A percentile compares a stretch with the other conserved stretches of the same genome.
These are phyloP conservation scores for Dromaius novaehollandiae DNA, from an alignment of 2,113 vertebrate species.

Conservation along the genomic window DNA sequence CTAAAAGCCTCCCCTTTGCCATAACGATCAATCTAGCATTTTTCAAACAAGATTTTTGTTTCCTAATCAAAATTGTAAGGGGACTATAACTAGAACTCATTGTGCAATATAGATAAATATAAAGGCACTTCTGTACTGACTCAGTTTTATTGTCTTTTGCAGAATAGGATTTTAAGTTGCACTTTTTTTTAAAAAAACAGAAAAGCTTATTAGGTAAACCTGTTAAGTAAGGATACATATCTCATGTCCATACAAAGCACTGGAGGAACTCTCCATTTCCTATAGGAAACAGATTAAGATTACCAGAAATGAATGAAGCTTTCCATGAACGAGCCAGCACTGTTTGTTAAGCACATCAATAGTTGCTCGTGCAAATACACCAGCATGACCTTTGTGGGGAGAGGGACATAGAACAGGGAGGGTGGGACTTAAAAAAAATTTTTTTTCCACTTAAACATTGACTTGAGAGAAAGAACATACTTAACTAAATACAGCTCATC, in stretches of 20 bases:
- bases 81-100: neutral
- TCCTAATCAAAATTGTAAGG: neutral
- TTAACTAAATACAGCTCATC: neutral
- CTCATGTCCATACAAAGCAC: neutral
- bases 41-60: neutral
- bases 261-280: neutral
- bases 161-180: neutral
- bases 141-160: neutral
- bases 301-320: neutral
- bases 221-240: neutral
- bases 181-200: neutral
- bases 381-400: neutral
- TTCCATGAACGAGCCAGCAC: neutral
- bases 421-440: neutral
- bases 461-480: neutral
- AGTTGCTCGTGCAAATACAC: neutral
- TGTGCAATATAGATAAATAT: neutral
- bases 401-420: neutral
- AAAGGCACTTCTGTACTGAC: accelerated
- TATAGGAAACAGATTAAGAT: neutral
- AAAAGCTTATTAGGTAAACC: neutral
- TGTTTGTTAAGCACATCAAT: neutral
- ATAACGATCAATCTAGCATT: neutral
- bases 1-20: neutral
- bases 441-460: neutral